A percentile compares a stretch with the other conserved stretches of the same genome.
Conservation (phyloP, 1,140 invertebrate genomes). For the Campoletis sonorensis region DNA sequence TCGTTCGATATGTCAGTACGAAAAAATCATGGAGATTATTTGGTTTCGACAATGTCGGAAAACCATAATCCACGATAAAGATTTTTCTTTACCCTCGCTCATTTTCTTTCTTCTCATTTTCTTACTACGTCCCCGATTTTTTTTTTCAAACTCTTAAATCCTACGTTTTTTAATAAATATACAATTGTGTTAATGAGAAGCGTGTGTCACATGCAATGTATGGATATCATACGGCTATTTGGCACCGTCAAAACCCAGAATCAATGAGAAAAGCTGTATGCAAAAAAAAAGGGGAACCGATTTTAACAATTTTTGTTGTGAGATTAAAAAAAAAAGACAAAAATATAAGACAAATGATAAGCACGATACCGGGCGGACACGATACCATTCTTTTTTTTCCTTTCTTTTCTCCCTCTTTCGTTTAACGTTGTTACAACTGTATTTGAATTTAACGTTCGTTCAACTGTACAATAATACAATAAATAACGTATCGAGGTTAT, state of each 20-base stretch:
- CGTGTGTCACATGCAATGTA: slow-evolving; percentile 54
- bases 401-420: slow-evolving; percentile 6
- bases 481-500: slow-evolving; percentile 60
- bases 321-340: not conserved
- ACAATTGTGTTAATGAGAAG: slow-evolving; percentile 56
- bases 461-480: slow-evolving; percentile 56
- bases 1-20: slow-evolving; percentile 47
- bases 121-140: slow-evolving; percentile 49
- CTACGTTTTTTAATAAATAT: slow-evolving; percentile 59
- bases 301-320: not conserved
- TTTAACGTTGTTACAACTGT: slow-evolving; percentile 37
- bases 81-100: not conserved
- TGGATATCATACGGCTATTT: slow-evolving; percentile 58
- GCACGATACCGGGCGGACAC: slow-evolving; percentile 38
- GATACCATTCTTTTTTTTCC: not conserved
- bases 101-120: slow-evolving; percentile 41
- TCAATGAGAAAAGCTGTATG: slow-evolving; percentile 42
- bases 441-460: slow-evolving; percentile 45
- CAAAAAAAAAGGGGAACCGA: not conserved
- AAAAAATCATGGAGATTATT: slow-evolving; percentile 11
- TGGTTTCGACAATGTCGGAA: no score
- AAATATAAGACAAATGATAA: slow-evolving; percentile 1
- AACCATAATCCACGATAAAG: not conserved
- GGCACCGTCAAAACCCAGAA: slow-evolving; percentile 65
- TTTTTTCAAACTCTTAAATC: slow-evolving; percentile 46